Evolutionary conservation across 2,888 invertebrate species (phyloP).

Genomic region (Pseudoips prasinana): DNA sequence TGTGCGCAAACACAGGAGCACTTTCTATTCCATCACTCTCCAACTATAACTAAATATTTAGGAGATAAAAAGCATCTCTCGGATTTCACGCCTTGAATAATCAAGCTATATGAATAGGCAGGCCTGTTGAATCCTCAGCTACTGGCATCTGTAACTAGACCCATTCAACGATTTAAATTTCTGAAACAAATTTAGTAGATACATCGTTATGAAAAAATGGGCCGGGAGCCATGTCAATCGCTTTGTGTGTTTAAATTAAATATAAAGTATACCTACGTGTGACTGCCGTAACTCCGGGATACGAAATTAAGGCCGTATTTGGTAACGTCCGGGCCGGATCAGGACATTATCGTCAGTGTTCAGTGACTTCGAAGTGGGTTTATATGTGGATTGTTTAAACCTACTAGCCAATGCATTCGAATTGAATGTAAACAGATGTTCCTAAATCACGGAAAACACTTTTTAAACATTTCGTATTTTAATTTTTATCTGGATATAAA

Average conservation of each 20-base stretch:
- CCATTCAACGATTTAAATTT: constrained; percentile 47
- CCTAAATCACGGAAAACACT: too few species aligned
- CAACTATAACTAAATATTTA: too few species aligned
- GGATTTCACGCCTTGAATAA: constrained; percentile 8
- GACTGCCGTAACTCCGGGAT: constrained; percentile 53
- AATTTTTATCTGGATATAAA: too few species aligned
- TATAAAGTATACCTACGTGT: constrained; percentile 55
- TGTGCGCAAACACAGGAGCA: too few species aligned
- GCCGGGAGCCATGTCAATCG: constrained; percentile 69
- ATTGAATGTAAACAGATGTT: too few species aligned
- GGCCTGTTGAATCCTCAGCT: constrained; percentile 33
- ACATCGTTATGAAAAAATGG: constrained; percentile 59
- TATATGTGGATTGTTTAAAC: too few species aligned
- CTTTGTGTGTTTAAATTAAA: constrained; percentile 78
- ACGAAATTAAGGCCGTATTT: constrained; percentile 43
- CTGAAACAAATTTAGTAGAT: constrained; percentile 56
- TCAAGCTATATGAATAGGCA: constrained; percentile 3
- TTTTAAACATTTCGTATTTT: too few species aligned
- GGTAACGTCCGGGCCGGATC: background rate
- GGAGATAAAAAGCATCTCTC: too few species aligned
- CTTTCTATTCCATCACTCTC: too few species aligned
- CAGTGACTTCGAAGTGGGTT: too few species aligned
- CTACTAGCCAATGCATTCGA: too few species aligned
- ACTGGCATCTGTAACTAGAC: constrained; percentile 46
- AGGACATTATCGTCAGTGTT: constrained; percentile 8